Evolutionary conservation across 2,113 vertebrate genomes (phyloP), one percentile per base, ranked within the genome.

Genomic region (Cranoglanis bouderius): DNA sequence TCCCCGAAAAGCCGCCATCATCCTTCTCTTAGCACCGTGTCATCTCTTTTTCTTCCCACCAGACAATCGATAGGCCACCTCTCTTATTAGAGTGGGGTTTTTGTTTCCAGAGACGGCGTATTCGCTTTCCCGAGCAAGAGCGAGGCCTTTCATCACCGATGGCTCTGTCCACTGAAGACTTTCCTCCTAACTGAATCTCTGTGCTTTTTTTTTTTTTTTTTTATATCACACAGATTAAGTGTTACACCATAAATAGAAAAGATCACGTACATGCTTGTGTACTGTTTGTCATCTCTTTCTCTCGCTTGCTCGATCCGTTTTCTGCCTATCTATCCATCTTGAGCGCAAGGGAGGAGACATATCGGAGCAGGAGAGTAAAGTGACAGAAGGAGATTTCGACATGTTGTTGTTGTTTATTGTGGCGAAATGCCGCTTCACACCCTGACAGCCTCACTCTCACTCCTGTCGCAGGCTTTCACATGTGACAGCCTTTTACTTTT

Each of bases 41-140:
- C 77, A 61, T 87, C 65, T 57, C 29, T 49, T 55, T 57, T 63
- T 55, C 57, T 85, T 87, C 80, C 82, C 55, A 82, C 83, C 84
- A 89, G 85, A 85, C 83, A 63, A 91, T 88, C 90, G 74, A 91
- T 91, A 91, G 88, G 90, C 90, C 86, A 90, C 80, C 85, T 84
- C 78, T 85, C 84, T 88, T 90, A 90, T 92, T 90, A 90, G 88
- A 91, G 53, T 75, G 35, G 82, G 40, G 38, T 70, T 87, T 83
- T 88, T 87, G 88, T 87, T 89, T 89, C 82, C 83, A 81, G 46
- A 90, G 43, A 51, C 67, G 77, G 82, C 26, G 77, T 89, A 51
- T 77, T 46, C 72, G 29, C 53, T 89, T 82, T 82, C 51, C 26
- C 6, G 6, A 83, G 78, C 59, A 43, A 82, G 40, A 84, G 63